phyloP scores from a whole-genome alignment of 1,140 invertebrate species.

The Drosophila nasuta region DNA sequence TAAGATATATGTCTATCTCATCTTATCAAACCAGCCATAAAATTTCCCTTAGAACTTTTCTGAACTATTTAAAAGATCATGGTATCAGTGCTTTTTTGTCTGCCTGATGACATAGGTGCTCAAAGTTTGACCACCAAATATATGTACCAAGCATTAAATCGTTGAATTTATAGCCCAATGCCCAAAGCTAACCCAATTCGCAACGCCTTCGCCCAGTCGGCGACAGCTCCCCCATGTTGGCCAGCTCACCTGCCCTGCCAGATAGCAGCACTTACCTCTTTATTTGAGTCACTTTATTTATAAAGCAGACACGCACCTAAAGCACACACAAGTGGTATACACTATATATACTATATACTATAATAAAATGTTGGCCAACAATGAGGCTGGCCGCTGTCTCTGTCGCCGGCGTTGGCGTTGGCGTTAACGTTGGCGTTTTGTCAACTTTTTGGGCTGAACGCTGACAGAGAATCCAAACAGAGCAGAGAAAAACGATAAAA shows the following conservation, averaged over 20 bases:
- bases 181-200: conserved; percentile 56
- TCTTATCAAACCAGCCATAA: too few relatives aligned
- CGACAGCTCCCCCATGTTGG: conserved; percentile 12
- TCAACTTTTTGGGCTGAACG: conserved; percentile 52
- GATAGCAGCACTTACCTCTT: conserved; percentile 58
- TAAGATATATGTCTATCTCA: too few relatives aligned
- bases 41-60: too few relatives aligned
- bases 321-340: conserved; percentile 17
- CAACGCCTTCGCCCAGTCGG: conserved; percentile 2
- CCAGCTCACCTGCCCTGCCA: conserved; percentile 68
- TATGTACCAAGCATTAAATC: conserved; percentile 40
- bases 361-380: conserved; percentile 67
- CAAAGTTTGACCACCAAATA: conserved; percentile 2
- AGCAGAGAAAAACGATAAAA: conserved; percentile 53
- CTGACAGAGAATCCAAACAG: conserved; percentile 42
- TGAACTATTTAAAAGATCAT: too few relatives aligned
- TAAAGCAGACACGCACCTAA: conserved; percentile 75
- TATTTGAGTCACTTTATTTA: conserved; percentile 73
- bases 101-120: neutral
- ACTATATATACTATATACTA: conserved; percentile 8
- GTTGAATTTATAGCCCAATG: conserved; percentile 59
- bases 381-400: conserved; percentile 10
- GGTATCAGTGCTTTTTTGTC: neutral
- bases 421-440: conserved; percentile 68
- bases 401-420: conserved; percentile 47